These are phyloP conservation scores for Aphelinus atriplicis DNA, from an alignment of 1,140 invertebrate genomes.

Conservation along the genomic window DNA sequence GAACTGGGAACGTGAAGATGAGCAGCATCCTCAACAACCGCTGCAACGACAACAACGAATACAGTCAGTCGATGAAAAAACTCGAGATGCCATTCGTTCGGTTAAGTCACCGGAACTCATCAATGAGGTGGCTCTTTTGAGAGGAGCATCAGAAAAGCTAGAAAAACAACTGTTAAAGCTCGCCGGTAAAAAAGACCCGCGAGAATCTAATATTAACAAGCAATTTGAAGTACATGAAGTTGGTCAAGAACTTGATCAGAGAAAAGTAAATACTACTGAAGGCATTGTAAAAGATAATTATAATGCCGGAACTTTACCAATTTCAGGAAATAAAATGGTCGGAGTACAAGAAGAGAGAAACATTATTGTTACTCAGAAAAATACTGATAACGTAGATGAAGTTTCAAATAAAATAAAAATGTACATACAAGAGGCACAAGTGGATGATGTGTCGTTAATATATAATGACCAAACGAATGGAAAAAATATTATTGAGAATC, in stretches of 20 bases:
- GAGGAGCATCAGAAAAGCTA: constrained; percentile 20
- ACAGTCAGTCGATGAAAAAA: constrained; percentile 6
- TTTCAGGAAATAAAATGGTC: too few species aligned
- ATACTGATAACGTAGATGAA: too few species aligned
- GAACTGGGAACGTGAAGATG: constrained; percentile 55
- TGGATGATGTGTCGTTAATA: too few species aligned
- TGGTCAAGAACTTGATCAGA: neutral
- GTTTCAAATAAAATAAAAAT: too few species aligned
- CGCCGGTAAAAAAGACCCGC: neutral
- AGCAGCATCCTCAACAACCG: constrained; percentile 35
- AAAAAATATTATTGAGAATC: neutral
- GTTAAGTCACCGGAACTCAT: neutral
- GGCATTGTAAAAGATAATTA: neutral
- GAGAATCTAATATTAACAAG: too few species aligned
- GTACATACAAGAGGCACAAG: too few species aligned
- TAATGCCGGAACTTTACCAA: too few species aligned
- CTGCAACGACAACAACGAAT: constrained; percentile 13
- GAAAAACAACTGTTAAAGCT: constrained; percentile 24
- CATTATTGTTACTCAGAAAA: too few species aligned
- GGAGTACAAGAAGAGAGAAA: too few species aligned
- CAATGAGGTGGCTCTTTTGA: constrained; percentile 18
- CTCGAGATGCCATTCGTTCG: neutral
- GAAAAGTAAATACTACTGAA: too few species aligned
- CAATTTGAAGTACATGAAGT: neutral
- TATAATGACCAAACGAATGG: neutral